Evolutionary conservation across 2,113 vertebrate species (phyloP).

Genomic region (Lutjanus erythropterus): DNA sequence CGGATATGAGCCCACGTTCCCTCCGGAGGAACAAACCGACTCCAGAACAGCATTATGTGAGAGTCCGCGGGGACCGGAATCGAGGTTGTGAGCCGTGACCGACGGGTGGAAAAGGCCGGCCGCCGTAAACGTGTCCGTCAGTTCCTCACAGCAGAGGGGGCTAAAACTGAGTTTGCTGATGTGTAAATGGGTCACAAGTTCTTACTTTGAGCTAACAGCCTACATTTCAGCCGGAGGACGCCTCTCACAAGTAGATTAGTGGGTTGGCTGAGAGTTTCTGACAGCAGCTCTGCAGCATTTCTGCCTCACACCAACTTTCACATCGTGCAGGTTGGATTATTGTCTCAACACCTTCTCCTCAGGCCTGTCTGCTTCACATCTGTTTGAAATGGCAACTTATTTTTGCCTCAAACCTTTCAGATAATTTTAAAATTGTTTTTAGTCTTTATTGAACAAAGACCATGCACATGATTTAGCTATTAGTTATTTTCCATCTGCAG

Average conservation of each 20-base stretch:
- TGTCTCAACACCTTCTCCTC: no score
- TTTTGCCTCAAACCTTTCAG: no score
- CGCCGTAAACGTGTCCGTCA: neutral
- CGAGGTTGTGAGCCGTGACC: constrained; percentile 7
- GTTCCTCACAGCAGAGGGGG: neutral
- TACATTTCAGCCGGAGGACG: constrained; percentile 14
- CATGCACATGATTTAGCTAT: no score
- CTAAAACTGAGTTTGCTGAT: constrained; percentile 40
- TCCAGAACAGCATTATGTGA: constrained; percentile 12
- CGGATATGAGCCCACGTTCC: neutral
- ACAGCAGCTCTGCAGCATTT: constrained; percentile 22
- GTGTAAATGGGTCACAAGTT: constrained; percentile 59
- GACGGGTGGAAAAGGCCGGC: neutral
- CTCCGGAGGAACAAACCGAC: constrained; percentile 1
- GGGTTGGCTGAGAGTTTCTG: constrained; percentile 34
- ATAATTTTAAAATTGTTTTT: no score
- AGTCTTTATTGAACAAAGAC: no score
- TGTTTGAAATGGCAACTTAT: no score
- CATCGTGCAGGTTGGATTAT: neutral
- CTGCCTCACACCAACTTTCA: neutral
- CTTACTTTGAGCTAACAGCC: constrained; percentile 20
- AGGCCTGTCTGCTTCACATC: no score
- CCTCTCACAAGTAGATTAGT: constrained; percentile 33
- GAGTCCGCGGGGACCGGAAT: constrained; percentile 31
- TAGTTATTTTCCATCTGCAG: no score